Percentiles rank a stretch among this genome's conserved stretches.
Conservation (phyloP, 2,797 vertebrate genomes). For the Macroramphosus scolopax region DNA sequence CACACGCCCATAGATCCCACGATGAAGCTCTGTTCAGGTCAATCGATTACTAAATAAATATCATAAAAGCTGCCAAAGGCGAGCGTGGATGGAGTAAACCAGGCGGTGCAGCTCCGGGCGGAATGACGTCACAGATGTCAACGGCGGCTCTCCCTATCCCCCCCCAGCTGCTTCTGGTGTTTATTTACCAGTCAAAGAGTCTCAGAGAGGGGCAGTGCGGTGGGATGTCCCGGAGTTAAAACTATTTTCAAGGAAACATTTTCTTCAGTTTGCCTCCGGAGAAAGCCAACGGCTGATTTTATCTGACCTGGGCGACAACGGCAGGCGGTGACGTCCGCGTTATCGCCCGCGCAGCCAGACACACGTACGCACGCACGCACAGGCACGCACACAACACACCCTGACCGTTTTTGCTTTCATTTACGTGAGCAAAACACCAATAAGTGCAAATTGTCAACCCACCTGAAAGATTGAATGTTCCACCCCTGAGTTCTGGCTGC, state of each 20-base stretch:
- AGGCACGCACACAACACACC: not conserved
- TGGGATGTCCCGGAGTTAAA: constrained; percentile 1
- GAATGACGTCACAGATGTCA: constrained; percentile 51
- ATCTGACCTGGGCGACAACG: constrained; percentile 44
- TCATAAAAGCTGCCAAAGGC: not conserved
- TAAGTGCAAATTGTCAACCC: no score
- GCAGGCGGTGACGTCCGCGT: constrained; percentile 58
- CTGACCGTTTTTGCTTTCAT: no score
- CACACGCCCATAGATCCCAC: constrained; percentile 3
- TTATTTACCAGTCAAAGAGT: constrained; percentile 7
- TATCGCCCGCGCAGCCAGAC: constrained; percentile 17
- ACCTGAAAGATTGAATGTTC: no score
- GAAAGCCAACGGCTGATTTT: constrained; percentile 14
- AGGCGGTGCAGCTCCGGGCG: constrained; percentile 17
- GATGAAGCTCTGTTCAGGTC: not conserved
- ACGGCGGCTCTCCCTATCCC: constrained; percentile 25
- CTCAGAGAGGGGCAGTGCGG: constrained; percentile 5
- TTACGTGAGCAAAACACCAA: no score
- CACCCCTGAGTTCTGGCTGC: no score
- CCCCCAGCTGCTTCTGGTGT: constrained; percentile 12
- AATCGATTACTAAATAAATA: constrained; percentile 1
- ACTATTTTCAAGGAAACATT: not conserved
- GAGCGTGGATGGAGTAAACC: constrained; percentile 9
- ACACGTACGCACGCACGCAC: constrained; percentile 11
- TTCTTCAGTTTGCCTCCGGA: not conserved